Percentiles rank a stretch among this genome's conserved stretches.
Conservation (phyloP, 2,797 vertebrate species). For the Siniperca undulata region DNA sequence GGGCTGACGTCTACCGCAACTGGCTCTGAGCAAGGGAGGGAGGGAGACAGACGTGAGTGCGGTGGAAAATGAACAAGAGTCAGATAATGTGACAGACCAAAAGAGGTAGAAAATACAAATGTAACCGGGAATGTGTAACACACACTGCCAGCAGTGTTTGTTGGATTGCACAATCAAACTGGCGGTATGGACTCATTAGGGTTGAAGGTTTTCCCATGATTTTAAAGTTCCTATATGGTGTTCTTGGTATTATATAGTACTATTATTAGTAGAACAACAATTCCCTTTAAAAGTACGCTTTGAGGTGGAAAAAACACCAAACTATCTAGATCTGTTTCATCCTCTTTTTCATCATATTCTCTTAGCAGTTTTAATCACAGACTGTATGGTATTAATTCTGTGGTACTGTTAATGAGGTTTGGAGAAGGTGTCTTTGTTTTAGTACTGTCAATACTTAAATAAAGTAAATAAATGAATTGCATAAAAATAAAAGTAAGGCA, state of each 20-base stretch:
- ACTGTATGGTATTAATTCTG: too few relatives aligned
- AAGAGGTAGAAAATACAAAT: neutral
- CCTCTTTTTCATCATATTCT: neutral
- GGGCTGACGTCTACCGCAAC: conserved; percentile 69
- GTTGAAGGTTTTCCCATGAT: neutral
- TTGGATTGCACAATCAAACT: too few relatives aligned
- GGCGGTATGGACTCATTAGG: neutral
- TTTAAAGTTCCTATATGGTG: neutral
- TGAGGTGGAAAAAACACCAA: neutral
- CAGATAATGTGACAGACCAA: neutral
- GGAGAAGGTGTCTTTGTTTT: too few relatives aligned
- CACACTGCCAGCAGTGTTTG: neutral
- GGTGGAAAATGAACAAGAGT: neutral
- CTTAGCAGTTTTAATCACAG: too few relatives aligned
- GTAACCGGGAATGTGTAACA: neutral
- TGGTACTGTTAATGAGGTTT: neutral
- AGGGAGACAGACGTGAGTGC: neutral
- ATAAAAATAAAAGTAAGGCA: too few relatives aligned
- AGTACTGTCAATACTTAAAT: too few relatives aligned
- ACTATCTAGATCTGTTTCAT: neutral
- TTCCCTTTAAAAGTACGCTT: too few relatives aligned
- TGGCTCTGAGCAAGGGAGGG: conserved; percentile 63
- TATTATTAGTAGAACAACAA: too few relatives aligned
- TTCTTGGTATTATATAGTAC: neutral
- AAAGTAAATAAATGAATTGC: too few relatives aligned